Conservation (phyloP, 1,140 invertebrate species). For the Cherax destructor region DNA sequence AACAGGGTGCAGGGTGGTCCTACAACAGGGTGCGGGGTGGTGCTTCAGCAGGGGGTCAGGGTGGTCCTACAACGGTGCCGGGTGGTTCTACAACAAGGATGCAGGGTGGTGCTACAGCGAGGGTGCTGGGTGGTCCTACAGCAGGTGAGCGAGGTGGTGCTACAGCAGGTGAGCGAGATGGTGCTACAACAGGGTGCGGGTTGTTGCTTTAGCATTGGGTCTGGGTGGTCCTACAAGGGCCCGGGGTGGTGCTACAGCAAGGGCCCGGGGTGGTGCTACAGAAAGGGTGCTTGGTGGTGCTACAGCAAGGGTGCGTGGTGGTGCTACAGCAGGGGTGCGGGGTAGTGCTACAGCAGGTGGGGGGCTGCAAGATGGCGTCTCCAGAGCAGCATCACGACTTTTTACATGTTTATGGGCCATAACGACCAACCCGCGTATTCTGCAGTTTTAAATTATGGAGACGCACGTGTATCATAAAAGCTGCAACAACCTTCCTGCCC, state of each 20-base stretch:
- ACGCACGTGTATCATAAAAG: constrained; percentile 67
- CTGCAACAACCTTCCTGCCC: constrained; percentile 35
- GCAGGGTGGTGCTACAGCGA: background rate
- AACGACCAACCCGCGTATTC: constrained; percentile 61
- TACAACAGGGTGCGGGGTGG: background rate
- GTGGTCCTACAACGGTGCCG: background rate
- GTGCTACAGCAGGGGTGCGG: background rate
- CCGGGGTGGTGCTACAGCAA: background rate
- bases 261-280: background rate
- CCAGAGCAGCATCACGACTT: constrained; percentile 58
- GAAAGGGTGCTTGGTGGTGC: background rate
- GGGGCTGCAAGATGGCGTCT: constrained; percentile 34
- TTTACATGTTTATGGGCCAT: constrained; percentile 66
- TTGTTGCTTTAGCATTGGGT: background rate
- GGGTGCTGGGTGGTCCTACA: background rate
- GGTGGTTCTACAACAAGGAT: background rate
- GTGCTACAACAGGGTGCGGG: background rate
- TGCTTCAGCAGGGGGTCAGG: background rate
- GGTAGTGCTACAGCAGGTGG: background rate
- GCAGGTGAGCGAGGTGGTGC: background rate
- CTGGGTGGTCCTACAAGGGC: background rate
- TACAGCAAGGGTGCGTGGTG: background rate
- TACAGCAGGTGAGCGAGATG: background rate
- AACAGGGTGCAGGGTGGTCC: background rate
- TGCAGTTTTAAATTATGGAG: constrained; percentile 69